Percentiles rank a stretch among this genome's conserved stretches.
Conservation (phyloP, 1,140 invertebrate species). For the Hyphantria cunea region DNA sequence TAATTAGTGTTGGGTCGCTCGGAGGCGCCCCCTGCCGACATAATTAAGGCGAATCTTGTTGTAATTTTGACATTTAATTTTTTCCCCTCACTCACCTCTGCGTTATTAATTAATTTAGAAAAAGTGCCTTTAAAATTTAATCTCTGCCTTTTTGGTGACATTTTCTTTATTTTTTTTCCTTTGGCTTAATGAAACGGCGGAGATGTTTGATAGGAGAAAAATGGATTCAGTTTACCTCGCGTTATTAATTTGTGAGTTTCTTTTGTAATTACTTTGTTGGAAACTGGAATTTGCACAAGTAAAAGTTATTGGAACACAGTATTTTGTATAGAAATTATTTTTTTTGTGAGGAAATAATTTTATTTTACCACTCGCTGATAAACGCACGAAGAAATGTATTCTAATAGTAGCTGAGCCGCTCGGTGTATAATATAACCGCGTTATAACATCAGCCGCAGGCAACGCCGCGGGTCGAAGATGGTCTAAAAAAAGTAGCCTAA, state of each 20-base stretch:
- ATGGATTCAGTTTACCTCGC: conserved; percentile 24
- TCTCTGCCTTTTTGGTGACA: conserved; percentile 65
- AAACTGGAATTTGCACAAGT: too few species aligned
- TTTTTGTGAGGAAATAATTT: too few species aligned
- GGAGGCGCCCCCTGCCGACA: conserved; percentile 52
- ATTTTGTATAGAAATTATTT: too few species aligned
- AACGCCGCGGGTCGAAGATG: too few species aligned
- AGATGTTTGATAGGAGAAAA: conserved; percentile 64
- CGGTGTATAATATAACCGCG: too few species aligned
- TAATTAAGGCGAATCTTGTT: conserved; percentile 77
- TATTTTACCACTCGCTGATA: too few species aligned
- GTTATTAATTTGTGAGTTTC: conserved; percentile 44
- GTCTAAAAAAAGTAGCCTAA: too few species aligned
- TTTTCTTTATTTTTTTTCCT: conserved; percentile 51
- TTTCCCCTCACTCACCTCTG: conserved; percentile 64
- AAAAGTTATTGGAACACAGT: too few species aligned
- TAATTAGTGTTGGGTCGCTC: conserved; percentile 59
- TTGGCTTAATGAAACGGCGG: conserved; percentile 60
- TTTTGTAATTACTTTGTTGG: conserved; percentile 28
- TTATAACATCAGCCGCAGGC: too few species aligned
- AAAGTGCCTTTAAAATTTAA: conserved; percentile 74
- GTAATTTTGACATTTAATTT: conserved; percentile 80
- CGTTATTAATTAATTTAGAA: conserved; percentile 75
- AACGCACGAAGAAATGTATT: too few species aligned
- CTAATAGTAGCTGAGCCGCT: too few species aligned